Base-by-base conservation (phyloP, 1,140 invertebrate species). In the Drosophila nebulosa region DNA sequence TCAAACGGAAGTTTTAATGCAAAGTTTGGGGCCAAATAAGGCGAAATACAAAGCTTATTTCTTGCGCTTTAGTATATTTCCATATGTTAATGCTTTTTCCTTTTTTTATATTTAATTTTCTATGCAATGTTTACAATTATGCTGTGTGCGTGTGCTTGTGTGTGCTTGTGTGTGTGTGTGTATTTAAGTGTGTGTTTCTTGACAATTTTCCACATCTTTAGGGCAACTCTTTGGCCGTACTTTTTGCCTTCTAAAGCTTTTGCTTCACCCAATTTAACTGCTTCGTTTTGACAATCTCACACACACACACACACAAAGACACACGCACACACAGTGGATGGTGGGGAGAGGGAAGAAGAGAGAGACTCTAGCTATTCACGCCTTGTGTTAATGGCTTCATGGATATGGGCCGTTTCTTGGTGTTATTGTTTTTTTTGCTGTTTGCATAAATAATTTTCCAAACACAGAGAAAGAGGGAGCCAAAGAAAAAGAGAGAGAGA, bases 371-470 rank as follows among this genome's bases (percentile, higher is more conserved):
- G 22, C 51, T 53, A 53, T 67, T 74, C 64, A 74, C 65, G 68
- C 63, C 72, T 52, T 62, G 63, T 75, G 79, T 78, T 83, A 75
- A 79, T 79, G 71, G 79, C 67, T 79, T 61, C 42, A 67, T 69
- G 73, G 22, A 46, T 32, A 65, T 51, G 39, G 50, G 60, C 63
- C 51, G 61, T 58, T 63, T 53, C 1, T n/a, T 26, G 16, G 36
- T 26, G 32, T 42, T 46, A 46, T 46, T 66, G 58, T 71, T 74
- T 58, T 57, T 74, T 58, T 60, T 68, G 58, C 68, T 76, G 74
- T 76, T 76, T 76, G 74, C 74, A 76, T 76, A 76, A 61, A 76
- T 76, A 73, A 76, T 76, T 76, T 76, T 51, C n/a, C 24, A 27
- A 55, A 46, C 16, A 18, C 39, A 21, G 2, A 42, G 1, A 46